Conservation (phyloP, 2,113 vertebrate species). For the Bufo bufo region DNA sequence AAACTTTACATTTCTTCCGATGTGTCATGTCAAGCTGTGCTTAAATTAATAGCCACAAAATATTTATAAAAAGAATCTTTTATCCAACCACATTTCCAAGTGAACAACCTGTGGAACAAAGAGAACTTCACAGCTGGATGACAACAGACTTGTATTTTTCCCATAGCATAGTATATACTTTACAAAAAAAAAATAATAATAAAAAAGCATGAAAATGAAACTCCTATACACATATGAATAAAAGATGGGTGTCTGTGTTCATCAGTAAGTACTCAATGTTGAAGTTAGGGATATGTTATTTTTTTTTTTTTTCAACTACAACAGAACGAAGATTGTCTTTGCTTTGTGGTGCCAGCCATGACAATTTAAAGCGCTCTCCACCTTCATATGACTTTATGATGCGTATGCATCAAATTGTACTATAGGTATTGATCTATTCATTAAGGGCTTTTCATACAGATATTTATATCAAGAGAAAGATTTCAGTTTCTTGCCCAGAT, state of each 20-base stretch:
- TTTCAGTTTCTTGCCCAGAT: not conserved
- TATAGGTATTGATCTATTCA: not conserved
- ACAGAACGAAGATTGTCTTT: slow-evolving; percentile 53
- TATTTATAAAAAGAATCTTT: slow-evolving; percentile 37
- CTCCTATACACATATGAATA: slow-evolving; percentile 27
- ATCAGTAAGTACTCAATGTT: not conserved
- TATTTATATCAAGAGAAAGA: not conserved
- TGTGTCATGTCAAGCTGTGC: not conserved
- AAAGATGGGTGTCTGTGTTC: slow-evolving; percentile 1
- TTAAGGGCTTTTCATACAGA: not conserved
- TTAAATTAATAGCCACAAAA: slow-evolving; percentile 25
- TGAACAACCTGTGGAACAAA: slow-evolving; percentile 41
- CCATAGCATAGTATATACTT: slow-evolving; percentile 45
- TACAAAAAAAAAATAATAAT: slow-evolving; percentile 25
- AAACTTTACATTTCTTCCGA: not conserved
- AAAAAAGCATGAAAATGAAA: slow-evolving; percentile 42
- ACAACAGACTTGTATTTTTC: slow-evolving; percentile 52
- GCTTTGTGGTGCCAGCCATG: slow-evolving; percentile 36
- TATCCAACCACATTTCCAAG: slow-evolving; percentile 40
- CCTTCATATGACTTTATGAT: slow-evolving; percentile 27
- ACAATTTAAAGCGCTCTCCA: not conserved
- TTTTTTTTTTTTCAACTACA: slow-evolving; percentile 18
- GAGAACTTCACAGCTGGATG: slow-evolving; percentile 42
- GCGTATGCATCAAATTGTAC: not conserved
- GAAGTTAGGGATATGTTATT: not conserved